Base-by-base conservation (phyloP, 2,888 invertebrate genomes). In the Athetis lepigone region DNA sequence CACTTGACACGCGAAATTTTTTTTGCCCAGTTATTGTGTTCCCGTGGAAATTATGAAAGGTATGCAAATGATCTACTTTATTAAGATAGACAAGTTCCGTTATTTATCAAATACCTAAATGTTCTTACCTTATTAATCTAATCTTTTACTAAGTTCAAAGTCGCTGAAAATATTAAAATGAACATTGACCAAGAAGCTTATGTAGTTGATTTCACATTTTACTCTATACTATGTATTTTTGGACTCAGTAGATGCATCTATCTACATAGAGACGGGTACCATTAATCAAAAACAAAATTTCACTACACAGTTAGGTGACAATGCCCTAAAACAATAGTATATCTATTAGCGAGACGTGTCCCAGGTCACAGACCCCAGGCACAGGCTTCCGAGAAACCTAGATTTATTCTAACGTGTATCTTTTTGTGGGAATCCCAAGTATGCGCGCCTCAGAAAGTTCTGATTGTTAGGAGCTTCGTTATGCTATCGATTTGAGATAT, bases 371-470 rank as follows among this genome's bases (percentile, higher is more conserved):
- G 75, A 77, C 75, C 79, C 16, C 59, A 63, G 60, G 46, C 60
- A 49, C 39, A 13, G 25, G 40, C 29, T 79, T 79, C 78, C 65
- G 1, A 75, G 78, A 79, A 79, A 63, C 61, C 71, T 79, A 79
- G 79, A 75, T 65, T 65, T 77, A 69, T 66, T 79, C 47, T 52
- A 62, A 76, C 57, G 66, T 45, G 52, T 56, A 33, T 9, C 47
- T 61, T 60, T 72, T 55, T 64, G 42, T 64, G 51, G 43, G 58
- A 65, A 70, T 75, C 47, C 66, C 21, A 54, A 46, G 45, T 49
- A 78, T 77, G 61, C 40, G 60, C 21, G 18, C 57, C 55, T 52
- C 75, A 64, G 80, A 77, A 72, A 75, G 77, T 57, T 43, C 18
- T 43, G 23, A 19, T 58, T 49, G 62, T 60, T 65, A 59, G 11